Conservation (phyloP, 2,797 vertebrate species). For the Anguilla marmorata region DNA sequence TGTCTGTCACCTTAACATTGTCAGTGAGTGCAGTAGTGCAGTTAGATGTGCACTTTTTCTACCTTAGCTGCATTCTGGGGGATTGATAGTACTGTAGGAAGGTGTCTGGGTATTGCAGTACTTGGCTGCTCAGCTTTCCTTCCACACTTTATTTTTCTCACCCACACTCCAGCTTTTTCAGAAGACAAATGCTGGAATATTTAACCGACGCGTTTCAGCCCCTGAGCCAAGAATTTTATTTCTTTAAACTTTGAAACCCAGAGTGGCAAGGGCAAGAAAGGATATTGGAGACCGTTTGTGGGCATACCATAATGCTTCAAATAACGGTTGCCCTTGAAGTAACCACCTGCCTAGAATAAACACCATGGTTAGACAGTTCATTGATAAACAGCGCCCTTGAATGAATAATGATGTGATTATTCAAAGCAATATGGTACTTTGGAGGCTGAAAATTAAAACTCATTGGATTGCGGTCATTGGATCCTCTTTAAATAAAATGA, state of each 20-base stretch:
- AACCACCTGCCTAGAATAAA: background rate
- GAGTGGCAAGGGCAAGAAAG: background rate
- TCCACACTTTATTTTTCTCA: conserved; percentile 11
- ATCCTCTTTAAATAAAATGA: background rate
- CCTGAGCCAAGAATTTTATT: background rate
- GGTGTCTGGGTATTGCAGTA: background rate
- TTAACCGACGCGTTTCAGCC: background rate
- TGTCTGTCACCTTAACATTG: background rate
- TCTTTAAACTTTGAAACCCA: background rate
- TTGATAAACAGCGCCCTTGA: background rate
- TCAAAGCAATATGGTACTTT: background rate
- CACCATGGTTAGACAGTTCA: background rate
- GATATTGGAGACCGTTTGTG: background rate
- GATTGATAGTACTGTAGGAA: conserved; percentile 7
- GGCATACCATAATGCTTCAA: background rate
- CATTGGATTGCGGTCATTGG: background rate
- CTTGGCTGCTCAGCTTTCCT: background rate
- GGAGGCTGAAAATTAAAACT: background rate
- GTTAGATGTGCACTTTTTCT: background rate
- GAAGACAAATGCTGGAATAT: conserved; percentile 16
- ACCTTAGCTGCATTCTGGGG: background rate
- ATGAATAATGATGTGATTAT: background rate
- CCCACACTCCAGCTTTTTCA: conserved; percentile 1
- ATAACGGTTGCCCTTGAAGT: background rate
- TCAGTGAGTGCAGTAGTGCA: background rate